Percentiles rank a stretch among this genome's conserved stretches.
These are phyloP conservation scores for Micrasema longulum DNA, from an alignment of 1,140 invertebrate genomes.

Conservation along the genomic window DNA sequence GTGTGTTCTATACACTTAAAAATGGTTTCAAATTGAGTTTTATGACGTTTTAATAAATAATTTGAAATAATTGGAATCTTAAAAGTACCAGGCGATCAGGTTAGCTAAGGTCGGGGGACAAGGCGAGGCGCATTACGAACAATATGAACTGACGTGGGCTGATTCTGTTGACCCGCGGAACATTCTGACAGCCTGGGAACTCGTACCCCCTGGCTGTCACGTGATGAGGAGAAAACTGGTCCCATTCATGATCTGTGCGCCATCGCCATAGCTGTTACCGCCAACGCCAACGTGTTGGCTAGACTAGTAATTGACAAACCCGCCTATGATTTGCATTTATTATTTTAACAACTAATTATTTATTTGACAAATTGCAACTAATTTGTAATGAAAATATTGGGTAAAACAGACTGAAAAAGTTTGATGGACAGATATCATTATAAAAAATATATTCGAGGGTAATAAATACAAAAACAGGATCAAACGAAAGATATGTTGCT, in stretches of 20 bases:
- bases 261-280: not conserved
- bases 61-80: too few species aligned
- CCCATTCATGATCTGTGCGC: slow-evolving; percentile 11
- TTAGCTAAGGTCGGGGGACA: slow-evolving; percentile 6
- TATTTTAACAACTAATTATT: not conserved
- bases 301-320: slow-evolving; percentile 7
- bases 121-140: slow-evolving; percentile 19
- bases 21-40: too few species aligned
- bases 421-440: too few species aligned
- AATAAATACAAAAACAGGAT: too few species aligned
- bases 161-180: slow-evolving; percentile 29
- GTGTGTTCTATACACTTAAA: too few species aligned
- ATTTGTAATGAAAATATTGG: not conserved
- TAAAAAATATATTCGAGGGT: too few species aligned
- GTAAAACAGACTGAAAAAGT: not conserved
- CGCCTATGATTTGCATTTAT: not conserved
- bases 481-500: too few species aligned
- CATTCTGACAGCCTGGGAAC: slow-evolving; percentile 29
- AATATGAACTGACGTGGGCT: slow-evolving; percentile 36
- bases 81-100: too few species aligned
- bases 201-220: slow-evolving; percentile 11
- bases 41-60: too few species aligned
- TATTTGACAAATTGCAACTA: not conserved
- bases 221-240: not conserved
- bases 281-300: not conserved